Conservation (phyloP, 2,888 invertebrate genomes). For the Eupithecia insigniata region DNA sequence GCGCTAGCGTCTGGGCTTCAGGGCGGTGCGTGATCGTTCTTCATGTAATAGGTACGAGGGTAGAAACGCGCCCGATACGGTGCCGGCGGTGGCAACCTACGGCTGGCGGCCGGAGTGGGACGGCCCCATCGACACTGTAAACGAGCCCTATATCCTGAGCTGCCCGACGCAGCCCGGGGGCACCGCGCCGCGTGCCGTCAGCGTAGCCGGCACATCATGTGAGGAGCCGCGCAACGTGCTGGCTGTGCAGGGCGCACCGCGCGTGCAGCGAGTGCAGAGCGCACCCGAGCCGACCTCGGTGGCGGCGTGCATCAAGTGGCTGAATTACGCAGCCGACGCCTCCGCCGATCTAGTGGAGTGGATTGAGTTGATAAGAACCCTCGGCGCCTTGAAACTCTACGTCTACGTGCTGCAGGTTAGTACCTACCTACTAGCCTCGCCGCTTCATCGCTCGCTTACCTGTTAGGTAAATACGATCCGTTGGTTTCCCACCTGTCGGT, state of each 20-base stretch:
- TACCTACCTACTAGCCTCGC: background rate
- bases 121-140: constrained; percentile 30
- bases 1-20: constrained; percentile 23
- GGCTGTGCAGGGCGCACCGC: constrained; percentile 28
- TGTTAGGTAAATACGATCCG: background rate
- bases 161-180: constrained; percentile 28
- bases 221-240: constrained; percentile 29
- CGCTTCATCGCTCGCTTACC: background rate
- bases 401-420: constrained; percentile 33
- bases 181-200: constrained; percentile 31
- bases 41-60: constrained; percentile 1
- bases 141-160: constrained; percentile 37
- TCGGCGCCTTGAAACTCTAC: constrained; percentile 34
- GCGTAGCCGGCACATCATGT: constrained; percentile 28
- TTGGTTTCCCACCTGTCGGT: background rate
- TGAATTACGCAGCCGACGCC: constrained; percentile 30
- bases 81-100: constrained; percentile 22
- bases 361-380: constrained; percentile 32
- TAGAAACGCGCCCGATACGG: constrained; percentile 29
- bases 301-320: constrained; percentile 33
- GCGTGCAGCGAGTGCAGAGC: background rate
- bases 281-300: constrained; percentile 16
- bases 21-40: background rate
- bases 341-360: constrained; percentile 34
- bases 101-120: constrained; percentile 36